Percentiles rank a stretch among this genome's conserved stretches.
phyloP scores from a whole-genome alignment of 2,888 invertebrate species.

The Thyatira batis region DNA sequence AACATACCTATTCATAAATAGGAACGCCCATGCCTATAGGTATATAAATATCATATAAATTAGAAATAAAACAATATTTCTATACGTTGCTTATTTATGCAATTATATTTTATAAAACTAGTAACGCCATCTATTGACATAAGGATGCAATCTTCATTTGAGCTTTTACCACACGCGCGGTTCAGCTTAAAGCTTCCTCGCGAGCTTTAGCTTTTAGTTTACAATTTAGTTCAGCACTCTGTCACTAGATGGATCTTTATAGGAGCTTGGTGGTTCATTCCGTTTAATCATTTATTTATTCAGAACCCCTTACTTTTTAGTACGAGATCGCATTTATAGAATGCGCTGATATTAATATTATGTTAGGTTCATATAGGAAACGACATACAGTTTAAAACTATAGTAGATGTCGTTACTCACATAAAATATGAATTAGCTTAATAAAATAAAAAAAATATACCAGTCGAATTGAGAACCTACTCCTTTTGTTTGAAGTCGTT shows the following conservation, averaged over 20 bases:
- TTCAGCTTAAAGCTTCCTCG: background rate
- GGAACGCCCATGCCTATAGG: too few relatives aligned
- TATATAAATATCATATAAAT: too few relatives aligned
- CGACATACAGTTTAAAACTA: background rate
- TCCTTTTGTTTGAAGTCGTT: too few relatives aligned
- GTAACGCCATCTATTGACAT: background rate
- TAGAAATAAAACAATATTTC: too few relatives aligned
- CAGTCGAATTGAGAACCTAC: too few relatives aligned
- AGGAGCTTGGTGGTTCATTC: background rate
- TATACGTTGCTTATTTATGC: background rate
- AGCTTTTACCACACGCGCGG: background rate
- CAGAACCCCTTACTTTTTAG: background rate
- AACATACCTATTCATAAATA: too few relatives aligned
- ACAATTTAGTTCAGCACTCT: background rate
- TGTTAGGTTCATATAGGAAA: background rate
- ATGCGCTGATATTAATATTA: background rate
- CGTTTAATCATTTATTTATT: background rate
- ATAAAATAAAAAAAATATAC: too few relatives aligned
- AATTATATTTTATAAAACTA: background rate
- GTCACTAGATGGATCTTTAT: background rate
- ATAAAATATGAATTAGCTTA: too few relatives aligned
- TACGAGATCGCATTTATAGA: background rate
- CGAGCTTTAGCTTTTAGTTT: background rate
- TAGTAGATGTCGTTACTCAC: background rate
- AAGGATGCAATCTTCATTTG: background rate